These are phyloP conservation scores for Nansenia antarctica DNA, from an alignment of 2,113 vertebrate species.

Conservation along the genomic window DNA sequence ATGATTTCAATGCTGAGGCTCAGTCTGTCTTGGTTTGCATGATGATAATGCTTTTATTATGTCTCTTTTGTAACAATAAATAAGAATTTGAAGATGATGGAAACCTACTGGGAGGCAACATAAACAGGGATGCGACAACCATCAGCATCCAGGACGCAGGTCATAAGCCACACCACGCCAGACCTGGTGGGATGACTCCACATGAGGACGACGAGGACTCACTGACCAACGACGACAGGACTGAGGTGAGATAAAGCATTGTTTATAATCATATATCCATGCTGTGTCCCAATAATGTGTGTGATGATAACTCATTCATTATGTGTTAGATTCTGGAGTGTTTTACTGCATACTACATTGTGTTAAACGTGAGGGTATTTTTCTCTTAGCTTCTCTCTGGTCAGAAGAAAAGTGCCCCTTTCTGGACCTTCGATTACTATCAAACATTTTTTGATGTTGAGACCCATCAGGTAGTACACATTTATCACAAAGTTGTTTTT, in stretches of 20 bases:
- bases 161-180: conserved; percentile 60
- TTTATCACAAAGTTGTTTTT: background rate
- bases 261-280: background rate
- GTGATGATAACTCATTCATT: background rate
- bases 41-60: background rate
- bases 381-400: conserved; percentile 84
- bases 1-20: background rate
- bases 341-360: background rate
- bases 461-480: conserved; percentile 82
- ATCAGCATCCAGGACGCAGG: conserved; percentile 82
- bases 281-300: background rate
- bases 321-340: background rate
- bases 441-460: conserved; percentile 95
- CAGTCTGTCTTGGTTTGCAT: background rate
- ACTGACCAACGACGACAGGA: conserved; percentile 80
- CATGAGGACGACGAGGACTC: conserved; percentile 80
- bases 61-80: conserved; percentile 14
- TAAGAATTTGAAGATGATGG: conserved; percentile 88
- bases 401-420: conserved; percentile 88
- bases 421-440: conserved; percentile 98
- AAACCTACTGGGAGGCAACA: conserved; percentile 70
- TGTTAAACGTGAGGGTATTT: conserved; percentile 25
- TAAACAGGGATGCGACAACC: conserved; percentile 78
- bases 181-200: conserved; percentile 49
- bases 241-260: conserved; percentile 77